phyloP scores from a whole-genome alignment of 2,797 vertebrate species.

The Danio choprae region DNA sequence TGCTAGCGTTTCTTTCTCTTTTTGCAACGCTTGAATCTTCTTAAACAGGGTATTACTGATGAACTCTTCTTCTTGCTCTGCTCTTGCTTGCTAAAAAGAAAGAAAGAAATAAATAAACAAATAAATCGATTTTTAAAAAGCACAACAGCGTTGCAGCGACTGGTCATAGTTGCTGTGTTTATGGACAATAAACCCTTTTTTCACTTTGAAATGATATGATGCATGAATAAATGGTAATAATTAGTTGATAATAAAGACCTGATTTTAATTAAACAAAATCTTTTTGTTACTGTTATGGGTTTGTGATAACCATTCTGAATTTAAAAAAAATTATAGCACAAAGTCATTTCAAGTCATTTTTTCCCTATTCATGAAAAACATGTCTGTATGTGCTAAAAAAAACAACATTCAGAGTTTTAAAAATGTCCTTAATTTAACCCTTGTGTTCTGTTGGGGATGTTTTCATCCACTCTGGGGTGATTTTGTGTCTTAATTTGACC shows the following conservation, averaged over 20 bases:
- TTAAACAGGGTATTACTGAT: conserved; percentile 99
- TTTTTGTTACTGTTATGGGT: not conserved
- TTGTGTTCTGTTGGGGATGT: too few relatives aligned
- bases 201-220: not conserved
- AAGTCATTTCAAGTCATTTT: too few relatives aligned
- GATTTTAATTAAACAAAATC: not conserved
- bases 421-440: too few relatives aligned
- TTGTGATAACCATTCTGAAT: too few relatives aligned
- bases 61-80: conserved; percentile 98
- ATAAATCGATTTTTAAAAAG: not conserved
- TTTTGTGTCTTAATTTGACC: too few relatives aligned
- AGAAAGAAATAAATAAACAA: not conserved
- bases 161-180: not conserved
- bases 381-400: too few relatives aligned
- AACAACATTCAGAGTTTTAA: too few relatives aligned
- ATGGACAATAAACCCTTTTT: not conserved
- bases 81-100: conserved; percentile 92
- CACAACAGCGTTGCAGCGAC: not conserved
- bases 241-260: not conserved
- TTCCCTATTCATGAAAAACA: too few relatives aligned
- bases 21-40: conserved; percentile 99
- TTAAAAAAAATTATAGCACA: too few relatives aligned
- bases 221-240: not conserved
- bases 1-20: conserved; percentile 98
- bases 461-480: too few relatives aligned